A percentile compares a stretch with the other conserved stretches of the same genome.
Evolutionary conservation across 2,113 vertebrate genomes (phyloP).

Genomic region (Dolichotis patagonum): DNA sequence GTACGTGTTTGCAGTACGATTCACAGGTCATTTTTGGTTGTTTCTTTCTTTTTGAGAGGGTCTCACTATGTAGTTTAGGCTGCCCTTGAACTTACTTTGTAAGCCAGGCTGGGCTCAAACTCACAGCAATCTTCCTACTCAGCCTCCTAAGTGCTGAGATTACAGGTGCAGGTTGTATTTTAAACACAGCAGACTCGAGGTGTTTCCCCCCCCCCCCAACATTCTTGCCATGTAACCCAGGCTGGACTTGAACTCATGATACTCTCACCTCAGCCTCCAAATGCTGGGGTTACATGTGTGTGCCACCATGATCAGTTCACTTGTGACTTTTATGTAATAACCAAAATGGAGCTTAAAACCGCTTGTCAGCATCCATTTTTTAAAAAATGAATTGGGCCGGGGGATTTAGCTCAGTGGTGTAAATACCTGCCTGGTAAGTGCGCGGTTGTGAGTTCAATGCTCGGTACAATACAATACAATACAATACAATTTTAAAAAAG

Average conservation of each 20-base stretch:
- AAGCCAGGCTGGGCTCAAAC: not conserved
- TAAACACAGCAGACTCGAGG: not conserved
- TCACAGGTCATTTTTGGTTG: not conserved
- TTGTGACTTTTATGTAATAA: slow-evolving; percentile 8
- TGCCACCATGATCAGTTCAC: not conserved
- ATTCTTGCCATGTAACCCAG: not conserved
- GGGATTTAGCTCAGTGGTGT: too few species aligned
- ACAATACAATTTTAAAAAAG: not conserved
- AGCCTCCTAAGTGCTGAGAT: too few species aligned
- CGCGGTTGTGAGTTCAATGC: too few species aligned
- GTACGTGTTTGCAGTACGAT: not conserved
- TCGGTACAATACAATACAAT: too few species aligned
- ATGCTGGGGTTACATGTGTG: not conserved
- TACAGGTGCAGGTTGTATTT: not conserved
- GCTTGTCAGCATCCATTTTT: not conserved
- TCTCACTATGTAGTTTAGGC: too few species aligned
- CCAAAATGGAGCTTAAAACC: not conserved
- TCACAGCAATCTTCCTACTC: too few species aligned
- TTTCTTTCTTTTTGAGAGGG: too few species aligned
- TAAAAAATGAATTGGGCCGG: too few species aligned
- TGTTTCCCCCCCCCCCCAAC: too few species aligned
- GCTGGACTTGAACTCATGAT: not conserved
- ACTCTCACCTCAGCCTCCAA: not conserved
- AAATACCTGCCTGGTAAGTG: too few species aligned
- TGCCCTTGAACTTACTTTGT: too few species aligned